phyloP scores from a whole-genome alignment of 2,113 vertebrate species.

The Noctilio leporinus region DNA sequence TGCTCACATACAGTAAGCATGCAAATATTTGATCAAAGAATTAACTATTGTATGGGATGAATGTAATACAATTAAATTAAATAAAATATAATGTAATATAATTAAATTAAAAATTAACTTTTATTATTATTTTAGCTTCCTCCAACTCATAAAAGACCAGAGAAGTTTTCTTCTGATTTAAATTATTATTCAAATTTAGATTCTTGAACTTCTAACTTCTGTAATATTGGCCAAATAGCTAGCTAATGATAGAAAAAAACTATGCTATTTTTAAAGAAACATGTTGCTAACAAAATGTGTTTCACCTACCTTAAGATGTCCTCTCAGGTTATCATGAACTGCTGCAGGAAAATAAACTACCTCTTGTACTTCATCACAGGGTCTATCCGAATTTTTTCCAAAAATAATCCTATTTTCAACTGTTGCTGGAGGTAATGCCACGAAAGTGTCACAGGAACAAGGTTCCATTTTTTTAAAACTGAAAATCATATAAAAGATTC shows the following conservation, averaged over 20 bases:
- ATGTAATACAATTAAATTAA: no score
- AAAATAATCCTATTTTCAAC: constrained; percentile 85
- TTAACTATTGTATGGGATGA: neutral
- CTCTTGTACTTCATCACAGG: constrained; percentile 93
- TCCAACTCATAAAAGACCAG: constrained; percentile 12
- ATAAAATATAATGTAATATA: no score
- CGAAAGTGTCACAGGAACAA: constrained; percentile 93
- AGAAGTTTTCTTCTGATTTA: neutral
- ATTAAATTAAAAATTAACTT: no score
- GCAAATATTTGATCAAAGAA: constrained; percentile 5
- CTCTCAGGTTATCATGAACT: constrained; percentile 70
- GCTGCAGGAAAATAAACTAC: constrained; percentile 85
- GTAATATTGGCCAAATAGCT: neutral
- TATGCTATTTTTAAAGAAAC: neutral
- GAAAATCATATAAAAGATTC: neutral
- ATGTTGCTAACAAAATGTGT: constrained; percentile 6
- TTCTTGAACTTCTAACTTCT: constrained; percentile 34
- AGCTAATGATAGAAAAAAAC: neutral
- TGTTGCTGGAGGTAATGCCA: constrained; percentile 91
- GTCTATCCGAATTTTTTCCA: constrained; percentile 96
- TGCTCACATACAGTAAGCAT: neutral
- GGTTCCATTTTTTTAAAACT: constrained; percentile 70
- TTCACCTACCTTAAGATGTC: constrained; percentile 85
- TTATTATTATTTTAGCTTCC: neutral
- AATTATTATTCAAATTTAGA: constrained; percentile 28